Base-by-base conservation (phyloP, 2,113 vertebrate genomes). In the Arizona elegans region DNA sequence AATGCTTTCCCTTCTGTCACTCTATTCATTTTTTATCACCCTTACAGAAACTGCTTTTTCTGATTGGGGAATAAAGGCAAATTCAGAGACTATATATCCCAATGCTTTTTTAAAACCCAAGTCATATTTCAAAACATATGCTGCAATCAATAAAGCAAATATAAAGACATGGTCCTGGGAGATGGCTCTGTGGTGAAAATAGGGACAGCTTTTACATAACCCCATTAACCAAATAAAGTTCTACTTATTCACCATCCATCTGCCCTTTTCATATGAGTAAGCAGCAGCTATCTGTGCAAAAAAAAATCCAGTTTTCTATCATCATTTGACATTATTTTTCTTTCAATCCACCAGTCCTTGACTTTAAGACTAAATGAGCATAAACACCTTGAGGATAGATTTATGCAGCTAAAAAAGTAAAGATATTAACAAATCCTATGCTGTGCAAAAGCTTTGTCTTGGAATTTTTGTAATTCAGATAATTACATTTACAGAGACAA, bases 181-280 rank as follows among this genome's bases (percentile, higher is more conserved):
- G 38, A 43, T 38, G 3, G 43, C 24, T 55, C 38, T 88, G 62
- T n/a, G 56, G 33, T 89, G 70, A 23, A 93, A 93, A 93, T 10
- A 93, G 87, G 54, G 50, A 54, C 43, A 54, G 24, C 26, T 62
- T 91, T 89, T 55, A 47, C 85, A 2, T 88, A 75, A 26, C 29
- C 56, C 24, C 8, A 3, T 56, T 88, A 88, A 33, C 59, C 62
- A 93, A n/a, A 58, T 87, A 23, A 86, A 86, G 12, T 56, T 93
- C 86, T 93, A 58, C 85, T 91, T 93, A 85, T 54, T 91, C n/a
- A 54, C 53, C 33, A n/a, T 55, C 65, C 87, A 91, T 29, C 90
- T 91, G 54, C 43, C 55, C 54, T n/a, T 89, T 93, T 62, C 55
- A 29, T 23, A 33, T 53, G 19, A 85, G 23, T 33, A 88, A 58